Evolutionary conservation across 2,113 vertebrate genomes (phyloP).

Genomic region (Geococcyx californianus): DNA sequence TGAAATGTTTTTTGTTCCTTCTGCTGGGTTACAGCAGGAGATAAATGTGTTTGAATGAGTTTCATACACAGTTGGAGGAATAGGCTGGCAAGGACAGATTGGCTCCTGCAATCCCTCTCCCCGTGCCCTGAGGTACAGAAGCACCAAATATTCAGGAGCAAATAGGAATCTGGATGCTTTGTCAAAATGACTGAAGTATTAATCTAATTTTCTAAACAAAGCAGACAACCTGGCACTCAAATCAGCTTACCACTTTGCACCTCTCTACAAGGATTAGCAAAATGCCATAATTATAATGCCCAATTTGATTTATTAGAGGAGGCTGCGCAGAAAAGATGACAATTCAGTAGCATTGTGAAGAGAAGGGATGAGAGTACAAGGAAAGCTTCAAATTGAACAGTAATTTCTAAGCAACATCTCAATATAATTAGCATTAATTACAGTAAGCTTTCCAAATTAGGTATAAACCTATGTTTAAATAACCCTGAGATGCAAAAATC

Average conservation of each 20-base stretch:
- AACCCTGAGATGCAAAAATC: constrained; percentile 35
- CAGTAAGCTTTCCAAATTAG: constrained; percentile 49
- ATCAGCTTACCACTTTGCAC: constrained; percentile 57
- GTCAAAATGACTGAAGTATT: constrained; percentile 36
- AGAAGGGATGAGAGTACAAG: constrained; percentile 5
- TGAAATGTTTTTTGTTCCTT: background rate
- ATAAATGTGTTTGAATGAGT: background rate
- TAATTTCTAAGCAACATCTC: constrained; percentile 40
- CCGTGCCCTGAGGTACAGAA: background rate
- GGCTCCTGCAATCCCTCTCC: background rate
- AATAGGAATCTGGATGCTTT: background rate
- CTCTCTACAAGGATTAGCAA: constrained; percentile 56
- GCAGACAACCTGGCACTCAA: constrained; percentile 62
- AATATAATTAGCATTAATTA: constrained; percentile 62
- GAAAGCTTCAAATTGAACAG: constrained; percentile 33
- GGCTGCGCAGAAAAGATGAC: constrained; percentile 19
- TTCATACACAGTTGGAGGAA: background rate
- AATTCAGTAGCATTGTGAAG: constrained; percentile 16
- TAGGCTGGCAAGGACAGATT: background rate
- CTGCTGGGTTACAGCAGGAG: background rate
- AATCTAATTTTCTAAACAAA: constrained; percentile 65
- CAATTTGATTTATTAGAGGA: constrained; percentile 64
- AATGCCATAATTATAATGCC: constrained; percentile 64
- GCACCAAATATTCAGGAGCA: background rate
- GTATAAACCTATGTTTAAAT: constrained; percentile 38